A percentile compares a stretch with the other conserved stretches of the same genome.
These are phyloP conservation scores for Parazoanthus darwini DNA, from an alignment of 92 coral and sea anemone species.

Conservation along the genomic window DNA sequence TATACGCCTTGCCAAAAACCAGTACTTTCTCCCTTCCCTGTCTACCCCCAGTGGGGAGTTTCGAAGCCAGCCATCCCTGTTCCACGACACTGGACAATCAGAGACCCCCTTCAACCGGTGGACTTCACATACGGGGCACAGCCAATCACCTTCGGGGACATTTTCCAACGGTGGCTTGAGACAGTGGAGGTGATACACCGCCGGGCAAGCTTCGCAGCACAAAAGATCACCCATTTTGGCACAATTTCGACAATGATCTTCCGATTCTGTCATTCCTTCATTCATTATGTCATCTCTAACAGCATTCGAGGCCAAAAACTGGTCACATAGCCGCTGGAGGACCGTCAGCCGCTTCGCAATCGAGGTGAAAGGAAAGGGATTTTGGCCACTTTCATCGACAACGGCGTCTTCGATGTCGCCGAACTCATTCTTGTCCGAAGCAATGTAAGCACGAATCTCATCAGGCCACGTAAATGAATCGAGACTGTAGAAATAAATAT, in stretches of 20 bases:
- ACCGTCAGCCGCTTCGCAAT: constrained; percentile 73
- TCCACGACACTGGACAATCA: constrained; percentile 85
- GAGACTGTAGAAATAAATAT: constrained; percentile 78
- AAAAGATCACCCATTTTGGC: constrained; percentile 97
- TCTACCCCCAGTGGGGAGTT: constrained; percentile 93
- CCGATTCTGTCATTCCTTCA: constrained; percentile 95
- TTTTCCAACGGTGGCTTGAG: constrained; percentile 96
- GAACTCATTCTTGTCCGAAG: constrained; percentile 80
- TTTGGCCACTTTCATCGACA: constrained; percentile 54
- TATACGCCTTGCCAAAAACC: constrained; percentile 92
- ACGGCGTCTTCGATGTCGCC: constrained; percentile 69
- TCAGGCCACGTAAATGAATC: constrained; percentile 99
- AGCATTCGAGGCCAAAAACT: constrained; percentile 89
- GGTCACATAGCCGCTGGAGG: constrained; percentile 91
- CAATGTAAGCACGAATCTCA: constrained; percentile 79
- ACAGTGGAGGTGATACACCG: constrained; percentile 97
- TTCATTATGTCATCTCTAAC: constrained; percentile 92
- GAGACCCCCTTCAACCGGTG: constrained; percentile 94
- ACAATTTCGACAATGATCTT: constrained; percentile 96
- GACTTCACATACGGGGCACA: constrained; percentile 94
- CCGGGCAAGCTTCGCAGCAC: constrained; percentile 97
- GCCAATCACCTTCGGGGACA: constrained; percentile 99
- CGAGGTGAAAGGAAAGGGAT: constrained; percentile 83
- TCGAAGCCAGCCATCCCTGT: constrained; percentile 85
- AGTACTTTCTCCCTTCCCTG: constrained; percentile 94